Base-by-base conservation (phyloP, 2,888 invertebrate species). In the Peribatodes rhomboidaria region DNA sequence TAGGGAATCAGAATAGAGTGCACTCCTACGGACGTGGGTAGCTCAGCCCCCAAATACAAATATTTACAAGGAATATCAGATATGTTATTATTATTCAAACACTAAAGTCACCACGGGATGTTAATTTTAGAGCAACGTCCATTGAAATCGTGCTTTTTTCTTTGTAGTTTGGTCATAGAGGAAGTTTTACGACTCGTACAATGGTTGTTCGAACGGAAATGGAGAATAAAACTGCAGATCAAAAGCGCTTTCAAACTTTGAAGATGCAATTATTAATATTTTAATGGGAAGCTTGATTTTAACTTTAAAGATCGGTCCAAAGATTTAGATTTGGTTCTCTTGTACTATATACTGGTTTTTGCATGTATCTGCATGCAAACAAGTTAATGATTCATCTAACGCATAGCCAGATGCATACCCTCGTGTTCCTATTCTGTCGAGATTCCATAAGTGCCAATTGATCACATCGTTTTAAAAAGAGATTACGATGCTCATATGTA, bases 111-210 rank as follows among this genome's bases (percentile, higher is more conserved):
- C 44, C 11, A 57, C 31, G 44, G 75, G 77, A 78, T 76, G 74
- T 65, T 76, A 74, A 78, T 76, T 75, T 77, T 72, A 76, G 61
- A 71, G 61, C 54, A 42, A 65, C 64, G 67, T 69, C 67, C 74
- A 74, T 73, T 71, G 58, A 63, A 65, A 65, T 66, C 65, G 66
- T 54, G 68, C 65, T 62, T 62, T 46, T 53, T 62, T 66, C 63
- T 72, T 73, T 71, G 70, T 57, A 67, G 67, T 65, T 53, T 18
- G 61, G 61, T 49, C 58, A 61, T 57, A 41, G 62, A 31, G 41
- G 37, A 55, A 22, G 16, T 47, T 65, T 60, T 50, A 65, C 50
- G 59, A 50, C 50, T 55, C 35, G 42, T 53, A 47, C 37, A 50
- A 46, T 55, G 37, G 14, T 18, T 31, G 55, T 18, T 55, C 13